Conservation (phyloP, 2,797 vertebrate genomes). For the Leptoclinus maculatus region DNA sequence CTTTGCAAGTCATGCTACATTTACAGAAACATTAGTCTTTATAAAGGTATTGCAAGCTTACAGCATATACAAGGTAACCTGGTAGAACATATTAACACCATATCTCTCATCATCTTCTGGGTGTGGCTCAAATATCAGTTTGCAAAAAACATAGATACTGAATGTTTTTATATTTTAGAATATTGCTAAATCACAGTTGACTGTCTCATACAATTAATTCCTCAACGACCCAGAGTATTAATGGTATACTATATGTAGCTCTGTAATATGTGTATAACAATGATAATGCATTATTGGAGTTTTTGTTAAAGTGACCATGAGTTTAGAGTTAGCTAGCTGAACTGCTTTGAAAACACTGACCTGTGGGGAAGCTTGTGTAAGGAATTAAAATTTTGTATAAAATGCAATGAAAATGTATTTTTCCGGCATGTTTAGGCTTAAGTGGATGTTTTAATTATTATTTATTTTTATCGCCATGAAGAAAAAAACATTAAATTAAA, state of each 20-base stretch:
- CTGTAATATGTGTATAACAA: neutral
- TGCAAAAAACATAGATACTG: neutral
- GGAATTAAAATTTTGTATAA: neutral
- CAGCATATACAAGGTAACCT: neutral
- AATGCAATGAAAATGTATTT: neutral
- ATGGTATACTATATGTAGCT: neutral
- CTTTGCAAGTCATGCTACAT: neutral
- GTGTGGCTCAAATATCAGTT: constrained; percentile 1
- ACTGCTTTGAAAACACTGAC: neutral
- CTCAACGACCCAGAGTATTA: neutral
- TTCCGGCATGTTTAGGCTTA: neutral
- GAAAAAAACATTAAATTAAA: neutral
- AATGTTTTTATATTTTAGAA: neutral
- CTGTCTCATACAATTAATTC: neutral
- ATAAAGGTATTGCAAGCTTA: neutral
- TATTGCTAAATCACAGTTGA: neutral
- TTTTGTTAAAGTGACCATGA: neutral
- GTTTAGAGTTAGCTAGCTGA: neutral
- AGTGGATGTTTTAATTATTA: neutral
- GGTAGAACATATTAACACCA: neutral
- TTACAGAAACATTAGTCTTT: neutral
- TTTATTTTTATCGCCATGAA: neutral
- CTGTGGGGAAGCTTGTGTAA: neutral
- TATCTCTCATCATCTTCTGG: neutral
- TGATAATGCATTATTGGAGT: neutral